Evolutionary conservation across 2,888 invertebrate genomes (phyloP).

Genomic region (Coelopa pilipes): DNA sequence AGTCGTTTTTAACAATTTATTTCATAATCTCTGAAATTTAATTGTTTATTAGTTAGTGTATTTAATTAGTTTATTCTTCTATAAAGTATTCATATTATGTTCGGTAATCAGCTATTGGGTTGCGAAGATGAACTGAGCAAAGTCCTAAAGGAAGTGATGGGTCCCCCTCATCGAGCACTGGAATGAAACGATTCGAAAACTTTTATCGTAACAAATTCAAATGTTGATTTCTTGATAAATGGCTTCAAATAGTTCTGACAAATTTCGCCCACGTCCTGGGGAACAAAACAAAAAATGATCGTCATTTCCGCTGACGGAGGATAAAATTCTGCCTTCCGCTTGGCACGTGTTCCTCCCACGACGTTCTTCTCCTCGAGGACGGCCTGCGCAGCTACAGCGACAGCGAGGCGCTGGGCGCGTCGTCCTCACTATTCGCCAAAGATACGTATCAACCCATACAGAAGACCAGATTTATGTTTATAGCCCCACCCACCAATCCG

Average conservation of each 20-base stretch:
- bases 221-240: constrained; percentile 31
- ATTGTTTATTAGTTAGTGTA: too few species aligned
- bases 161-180: too few species aligned
- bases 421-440: constrained; percentile 13
- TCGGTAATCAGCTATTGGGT: too few species aligned
- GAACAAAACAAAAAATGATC: constrained; percentile 51
- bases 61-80: too few species aligned
- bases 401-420: constrained; percentile 17
- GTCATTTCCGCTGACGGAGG: constrained; percentile 55
- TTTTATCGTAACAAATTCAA: constrained; percentile 13
- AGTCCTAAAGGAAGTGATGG: too few species aligned
- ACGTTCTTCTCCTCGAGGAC: neutral
- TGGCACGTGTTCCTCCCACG: constrained; percentile 32
- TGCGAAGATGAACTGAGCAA: too few species aligned
- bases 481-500: constrained; percentile 9
- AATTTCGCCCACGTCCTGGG: constrained; percentile 59
- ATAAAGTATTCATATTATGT: too few species aligned
- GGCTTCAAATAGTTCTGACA: constrained; percentile 50
- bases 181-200: constrained; percentile 11
- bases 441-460: constrained; percentile 12
- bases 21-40: too few species aligned
- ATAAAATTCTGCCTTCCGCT: constrained; percentile 34
- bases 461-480: constrained; percentile 30
- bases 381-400: constrained; percentile 25
- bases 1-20: too few species aligned